Evolutionary conservation across 2,797 vertebrate genomes (phyloP).

Genomic region (Telmatherina bonti): DNA sequence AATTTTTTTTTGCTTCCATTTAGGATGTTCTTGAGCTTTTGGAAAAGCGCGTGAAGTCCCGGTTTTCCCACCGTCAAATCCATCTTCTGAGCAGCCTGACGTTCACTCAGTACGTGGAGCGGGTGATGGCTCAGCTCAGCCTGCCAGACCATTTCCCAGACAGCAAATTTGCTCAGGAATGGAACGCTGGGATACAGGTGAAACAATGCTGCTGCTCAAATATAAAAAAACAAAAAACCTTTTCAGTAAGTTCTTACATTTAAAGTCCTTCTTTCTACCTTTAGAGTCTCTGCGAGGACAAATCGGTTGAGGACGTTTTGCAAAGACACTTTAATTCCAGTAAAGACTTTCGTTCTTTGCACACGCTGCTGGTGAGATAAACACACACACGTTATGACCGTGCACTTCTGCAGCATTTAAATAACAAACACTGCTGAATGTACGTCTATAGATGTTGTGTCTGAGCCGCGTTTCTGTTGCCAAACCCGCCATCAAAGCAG

Average conservation of each 20-base stretch:
- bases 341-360: conserved; percentile 90
- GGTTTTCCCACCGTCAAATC: conserved; percentile 97
- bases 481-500: conserved; percentile 80
- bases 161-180: conserved; percentile 83
- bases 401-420: background rate
- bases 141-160: conserved; percentile 87
- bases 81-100: conserved; percentile 87
- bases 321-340: conserved; percentile 87
- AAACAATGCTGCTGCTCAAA: background rate
- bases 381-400: background rate
- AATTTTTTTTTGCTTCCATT: accelerated
- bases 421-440: background rate
- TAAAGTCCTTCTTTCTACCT: background rate
- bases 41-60: conserved; percentile 97
- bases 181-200: conserved; percentile 90
- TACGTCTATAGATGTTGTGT: conserved; percentile 84
- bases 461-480: conserved; percentile 80
- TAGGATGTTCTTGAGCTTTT: conserved; percentile 96
- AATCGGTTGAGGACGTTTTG: conserved; percentile 82
- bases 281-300: conserved; percentile 87
- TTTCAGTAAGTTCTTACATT: background rate
- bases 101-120: conserved; percentile 86
- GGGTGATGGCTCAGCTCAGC: conserved; percentile 85
- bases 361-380: conserved; percentile 87
- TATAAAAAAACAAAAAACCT: no score